These are phyloP conservation scores for Turritopsis dohrnii DNA, from an alignment of 30 jellyfish, hydroid and myxozoan species.

Conservation along the genomic window DNA sequence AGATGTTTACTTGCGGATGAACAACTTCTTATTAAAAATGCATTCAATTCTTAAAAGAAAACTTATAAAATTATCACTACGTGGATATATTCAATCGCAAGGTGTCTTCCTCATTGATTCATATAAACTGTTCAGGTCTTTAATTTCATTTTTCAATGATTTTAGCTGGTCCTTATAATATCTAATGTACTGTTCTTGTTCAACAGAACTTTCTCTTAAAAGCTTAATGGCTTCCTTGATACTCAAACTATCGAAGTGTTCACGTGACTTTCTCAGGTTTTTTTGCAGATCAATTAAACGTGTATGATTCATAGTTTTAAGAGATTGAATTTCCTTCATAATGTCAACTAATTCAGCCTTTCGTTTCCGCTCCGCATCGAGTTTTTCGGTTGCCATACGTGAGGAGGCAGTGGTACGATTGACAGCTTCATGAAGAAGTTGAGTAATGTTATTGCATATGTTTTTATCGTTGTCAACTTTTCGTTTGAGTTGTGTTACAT, in stretches of 20 bases:
- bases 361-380: neutral
- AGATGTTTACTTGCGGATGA: neutral
- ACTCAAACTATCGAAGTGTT: conserved; percentile 10
- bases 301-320: neutral
- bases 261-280: conserved; percentile 1
- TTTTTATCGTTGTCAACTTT: neutral
- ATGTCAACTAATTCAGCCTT: neutral
- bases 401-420: neutral
- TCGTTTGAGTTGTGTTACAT: neutral
- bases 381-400: neutral
- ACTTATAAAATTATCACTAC: neutral
- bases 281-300: neutral
- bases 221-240: neutral
- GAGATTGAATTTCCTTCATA: conserved; percentile 12
- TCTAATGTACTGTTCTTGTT: neutral
- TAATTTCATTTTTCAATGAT: neutral
- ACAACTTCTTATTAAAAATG: neutral
- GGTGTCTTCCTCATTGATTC: neutral
- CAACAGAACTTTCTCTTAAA: neutral
- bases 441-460: neutral
- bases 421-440: neutral
- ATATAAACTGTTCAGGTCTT: neutral
- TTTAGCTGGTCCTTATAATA: neutral
- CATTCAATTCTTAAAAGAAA: neutral
- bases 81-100: conserved; percentile 5